Evolutionary conservation across 1,140 invertebrate species (phyloP).

Genomic region (Conus betulinus): DNA sequence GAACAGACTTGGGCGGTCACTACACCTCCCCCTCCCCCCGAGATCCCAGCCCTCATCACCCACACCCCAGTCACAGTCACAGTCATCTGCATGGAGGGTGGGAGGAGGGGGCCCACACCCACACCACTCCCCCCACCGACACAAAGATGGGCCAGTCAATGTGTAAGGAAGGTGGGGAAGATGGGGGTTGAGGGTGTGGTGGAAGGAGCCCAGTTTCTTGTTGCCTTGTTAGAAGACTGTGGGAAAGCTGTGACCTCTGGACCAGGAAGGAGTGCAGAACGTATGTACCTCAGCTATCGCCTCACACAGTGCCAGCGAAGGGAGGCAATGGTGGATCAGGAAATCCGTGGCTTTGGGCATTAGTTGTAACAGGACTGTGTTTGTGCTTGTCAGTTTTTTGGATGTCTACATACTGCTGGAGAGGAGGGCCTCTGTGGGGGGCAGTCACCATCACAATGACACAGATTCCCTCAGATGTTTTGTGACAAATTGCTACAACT

Average conservation of each 20-base stretch:
- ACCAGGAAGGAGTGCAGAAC: background rate
- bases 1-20: background rate
- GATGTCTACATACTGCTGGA: background rate
- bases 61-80: slow-evolving; percentile 15
- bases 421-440: background rate
- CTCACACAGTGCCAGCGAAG: background rate
- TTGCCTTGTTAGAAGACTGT: background rate
- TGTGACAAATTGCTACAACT: background rate
- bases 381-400: background rate
- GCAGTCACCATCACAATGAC: background rate
- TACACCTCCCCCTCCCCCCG: background rate
- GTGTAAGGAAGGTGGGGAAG: background rate
- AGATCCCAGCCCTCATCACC: background rate
- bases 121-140: slow-evolving; percentile 7
- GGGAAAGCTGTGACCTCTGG: background rate
- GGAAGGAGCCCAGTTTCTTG: background rate
- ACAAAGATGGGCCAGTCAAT: slow-evolving; percentile 17
- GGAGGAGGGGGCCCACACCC: background rate
- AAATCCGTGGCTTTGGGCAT: slow-evolving; percentile 4
- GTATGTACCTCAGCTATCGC: background rate
- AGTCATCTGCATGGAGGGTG: background rate
- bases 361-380: background rate
- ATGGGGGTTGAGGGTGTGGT: background rate
- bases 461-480: too few relatives aligned
- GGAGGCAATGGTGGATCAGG: background rate